These are phyloP conservation scores for Dipodomys ordii DNA, from an alignment of 2,113 vertebrate species.

Conservation along the genomic window DNA sequence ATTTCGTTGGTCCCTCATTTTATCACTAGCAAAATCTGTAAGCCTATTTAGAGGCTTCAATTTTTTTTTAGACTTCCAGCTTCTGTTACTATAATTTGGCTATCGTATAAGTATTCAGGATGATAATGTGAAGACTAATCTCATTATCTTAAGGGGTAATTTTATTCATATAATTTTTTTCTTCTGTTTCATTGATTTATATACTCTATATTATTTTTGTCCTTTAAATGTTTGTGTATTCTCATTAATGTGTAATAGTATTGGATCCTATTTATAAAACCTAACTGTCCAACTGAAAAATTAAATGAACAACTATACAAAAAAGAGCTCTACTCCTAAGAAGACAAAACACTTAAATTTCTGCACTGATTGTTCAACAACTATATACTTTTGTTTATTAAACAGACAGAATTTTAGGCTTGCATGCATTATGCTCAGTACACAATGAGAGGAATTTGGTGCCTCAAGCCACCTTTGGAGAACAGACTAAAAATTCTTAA, in stretches of 20 bases:
- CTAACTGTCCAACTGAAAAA: background rate
- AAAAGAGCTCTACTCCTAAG: background rate
- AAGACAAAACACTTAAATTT: background rate
- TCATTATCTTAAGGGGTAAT: conserved; percentile 7
- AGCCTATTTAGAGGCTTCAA: background rate
- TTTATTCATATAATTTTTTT: background rate
- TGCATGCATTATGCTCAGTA: background rate
- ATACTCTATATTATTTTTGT: background rate
- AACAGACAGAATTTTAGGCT: conserved; percentile 3
- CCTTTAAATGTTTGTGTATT: background rate
- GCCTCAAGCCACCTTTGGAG: background rate
- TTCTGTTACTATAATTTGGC: background rate
- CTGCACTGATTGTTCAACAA: background rate
- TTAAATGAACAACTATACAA: background rate
- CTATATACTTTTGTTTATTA: conserved; percentile 38
- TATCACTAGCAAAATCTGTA: conserved; percentile 38
- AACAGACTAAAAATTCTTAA: conserved; percentile 64
- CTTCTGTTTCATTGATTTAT: background rate
- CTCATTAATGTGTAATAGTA: background rate
- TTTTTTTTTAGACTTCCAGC: background rate
- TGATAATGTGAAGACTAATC: background rate
- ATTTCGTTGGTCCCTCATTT: background rate
- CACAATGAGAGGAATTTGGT: conserved; percentile 4
- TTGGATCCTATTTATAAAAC: background rate
- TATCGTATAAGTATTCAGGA: background rate